These are phyloP conservation scores for Malaclemys terrapin DNA, from an alignment of 2,113 vertebrate genomes.

Conservation along the genomic window DNA sequence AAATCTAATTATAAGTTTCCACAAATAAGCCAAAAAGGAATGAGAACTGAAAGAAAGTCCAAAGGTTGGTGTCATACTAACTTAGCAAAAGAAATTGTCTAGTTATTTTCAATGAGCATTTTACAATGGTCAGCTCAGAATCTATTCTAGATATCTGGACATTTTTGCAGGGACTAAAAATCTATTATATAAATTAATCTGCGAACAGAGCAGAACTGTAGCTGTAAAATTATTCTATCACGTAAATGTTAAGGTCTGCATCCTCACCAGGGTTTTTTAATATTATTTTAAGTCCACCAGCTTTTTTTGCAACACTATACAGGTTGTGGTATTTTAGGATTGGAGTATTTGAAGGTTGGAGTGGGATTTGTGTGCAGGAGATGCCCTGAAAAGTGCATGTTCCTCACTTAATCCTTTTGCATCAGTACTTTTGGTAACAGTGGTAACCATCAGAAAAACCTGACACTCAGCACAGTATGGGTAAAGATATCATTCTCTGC, in stretches of 20 bases:
- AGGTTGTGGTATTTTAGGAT: background rate
- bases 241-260: accelerated
- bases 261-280: background rate
- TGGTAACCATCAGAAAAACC: background rate
- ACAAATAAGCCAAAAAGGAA: constrained; percentile 67
- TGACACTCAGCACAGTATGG: accelerated
- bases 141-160: background rate
- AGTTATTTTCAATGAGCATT: background rate
- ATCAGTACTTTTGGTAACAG: background rate
- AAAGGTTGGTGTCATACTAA: constrained; percentile 51
- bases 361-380: background rate
- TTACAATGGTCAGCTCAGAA: constrained; percentile 23
- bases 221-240: background rate
- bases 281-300: background rate
- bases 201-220: background rate
- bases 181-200: background rate
- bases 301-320: background rate
- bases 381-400: background rate
- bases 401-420: background rate
- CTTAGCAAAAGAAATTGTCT: constrained; percentile 43
- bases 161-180: background rate
- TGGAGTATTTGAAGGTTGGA: background rate
- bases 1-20: constrained; percentile 76
- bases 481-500: background rate
- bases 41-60: constrained; percentile 47